phyloP scores from a whole-genome alignment of 2,888 invertebrate species.

The Epiperipatus broadwayi region DNA sequence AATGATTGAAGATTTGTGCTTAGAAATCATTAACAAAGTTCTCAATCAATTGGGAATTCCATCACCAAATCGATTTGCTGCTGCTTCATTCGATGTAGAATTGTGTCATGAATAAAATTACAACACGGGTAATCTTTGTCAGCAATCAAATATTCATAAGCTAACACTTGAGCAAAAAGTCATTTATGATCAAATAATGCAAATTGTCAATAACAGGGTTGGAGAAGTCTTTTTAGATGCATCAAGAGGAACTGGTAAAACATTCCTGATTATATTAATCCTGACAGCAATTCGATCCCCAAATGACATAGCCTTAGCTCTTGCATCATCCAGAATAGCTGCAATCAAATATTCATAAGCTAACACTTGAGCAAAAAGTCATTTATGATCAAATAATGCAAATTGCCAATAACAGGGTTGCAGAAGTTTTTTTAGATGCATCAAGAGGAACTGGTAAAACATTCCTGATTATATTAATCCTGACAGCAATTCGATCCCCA shows the following conservation, averaged over 20 bases:
- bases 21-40: too few species aligned
- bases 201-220: constrained; percentile 8
- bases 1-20: too few species aligned
- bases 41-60: too few species aligned
- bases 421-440: constrained; percentile 25
- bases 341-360: too few species aligned
- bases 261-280: constrained; percentile 26
- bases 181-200: constrained; percentile 13
- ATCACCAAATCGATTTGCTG: too few species aligned
- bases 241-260: constrained; percentile 30
- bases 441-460: constrained; percentile 30
- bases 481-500: constrained; percentile 24
- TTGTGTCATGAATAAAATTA: constrained; percentile 13
- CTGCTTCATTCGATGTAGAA: too few species aligned
- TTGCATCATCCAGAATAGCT: constrained; percentile 24
- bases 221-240: constrained; percentile 24
- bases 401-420: constrained; percentile 13
- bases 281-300: constrained; percentile 23
- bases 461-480: constrained; percentile 26
- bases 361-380: constrained; percentile 10
- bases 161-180: constrained; percentile 10
- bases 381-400: constrained; percentile 13
- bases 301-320: constrained; percentile 8
- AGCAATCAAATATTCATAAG: constrained; percentile 7
- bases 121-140: constrained; percentile 8